Evolutionary conservation across 2,797 vertebrate genomes (phyloP).

Genomic region (Trachurus trachurus): DNA sequence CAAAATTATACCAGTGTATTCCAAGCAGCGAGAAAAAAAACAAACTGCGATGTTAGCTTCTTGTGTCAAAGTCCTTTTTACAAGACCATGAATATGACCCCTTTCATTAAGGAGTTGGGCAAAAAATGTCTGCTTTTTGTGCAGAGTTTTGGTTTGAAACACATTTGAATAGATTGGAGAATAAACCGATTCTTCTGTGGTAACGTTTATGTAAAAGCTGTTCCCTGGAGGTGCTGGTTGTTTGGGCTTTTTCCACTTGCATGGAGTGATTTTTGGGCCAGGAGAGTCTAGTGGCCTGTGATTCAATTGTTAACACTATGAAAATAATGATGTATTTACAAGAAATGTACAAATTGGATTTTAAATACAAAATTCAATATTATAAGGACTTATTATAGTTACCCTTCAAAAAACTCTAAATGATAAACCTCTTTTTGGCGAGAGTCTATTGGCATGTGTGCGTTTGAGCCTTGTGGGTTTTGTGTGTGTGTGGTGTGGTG

Average conservation of each 20-base stretch:
- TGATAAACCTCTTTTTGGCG: constrained; percentile 3
- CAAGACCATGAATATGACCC: not conserved
- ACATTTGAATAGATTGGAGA: not conserved
- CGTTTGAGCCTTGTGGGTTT: not conserved
- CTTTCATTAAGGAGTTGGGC: not conserved
- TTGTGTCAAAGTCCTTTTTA: constrained; percentile 14
- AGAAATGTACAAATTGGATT: not conserved
- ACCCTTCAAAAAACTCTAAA: not conserved
- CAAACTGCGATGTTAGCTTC: not conserved
- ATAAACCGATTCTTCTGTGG: not conserved
- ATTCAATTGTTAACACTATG: not conserved
- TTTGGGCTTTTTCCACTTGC: not conserved
- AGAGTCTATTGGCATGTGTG: not conserved
- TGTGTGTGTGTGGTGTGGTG: too few species aligned
- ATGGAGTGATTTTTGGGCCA: not conserved
- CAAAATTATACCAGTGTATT: constrained; percentile 17
- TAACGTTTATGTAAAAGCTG: too few species aligned
- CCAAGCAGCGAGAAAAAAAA: constrained; percentile 2
- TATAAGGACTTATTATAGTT: not conserved
- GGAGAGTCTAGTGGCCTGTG: not conserved
- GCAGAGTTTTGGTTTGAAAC: constrained; percentile 4
- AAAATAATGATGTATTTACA: not conserved
- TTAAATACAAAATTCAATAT: not conserved
- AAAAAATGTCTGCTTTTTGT: not conserved
- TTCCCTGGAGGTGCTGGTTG: too few species aligned